phyloP scores from a whole-genome alignment of 2,113 vertebrate genomes.

The Hydrolagus affinis region DNA sequence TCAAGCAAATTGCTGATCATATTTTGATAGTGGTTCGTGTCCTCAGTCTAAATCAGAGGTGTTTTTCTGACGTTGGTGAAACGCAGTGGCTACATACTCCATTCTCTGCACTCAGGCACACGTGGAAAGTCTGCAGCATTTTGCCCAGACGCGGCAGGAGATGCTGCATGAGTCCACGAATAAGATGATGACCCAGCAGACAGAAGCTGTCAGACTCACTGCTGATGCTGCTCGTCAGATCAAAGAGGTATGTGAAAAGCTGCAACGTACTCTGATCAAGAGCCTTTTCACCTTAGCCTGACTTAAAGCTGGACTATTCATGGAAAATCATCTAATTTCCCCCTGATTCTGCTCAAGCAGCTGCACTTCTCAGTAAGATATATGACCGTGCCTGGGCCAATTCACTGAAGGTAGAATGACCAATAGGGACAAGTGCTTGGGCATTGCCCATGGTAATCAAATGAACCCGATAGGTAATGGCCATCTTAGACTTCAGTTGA shows the following conservation, averaged over 20 bases:
- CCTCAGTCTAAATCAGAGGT: background rate
- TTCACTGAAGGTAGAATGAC: no score
- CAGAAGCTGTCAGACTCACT: conserved; percentile 58
- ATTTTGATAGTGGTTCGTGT: background rate
- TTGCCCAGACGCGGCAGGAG: conserved; percentile 61
- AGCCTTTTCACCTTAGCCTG: background rate
- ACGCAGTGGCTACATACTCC: no score
- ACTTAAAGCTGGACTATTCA: background rate
- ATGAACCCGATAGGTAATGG: no score
- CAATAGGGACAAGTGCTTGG: no score
- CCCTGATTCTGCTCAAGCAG: no score
- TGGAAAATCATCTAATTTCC: no score
- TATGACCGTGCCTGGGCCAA: no score
- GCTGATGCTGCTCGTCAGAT: conserved; percentile 66
- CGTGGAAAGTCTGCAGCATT: conserved; percentile 66
- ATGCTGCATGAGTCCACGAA: conserved; percentile 59
- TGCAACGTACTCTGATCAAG: no score
- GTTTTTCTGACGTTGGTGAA: background rate
- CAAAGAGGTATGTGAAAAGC: conserved; percentile 57
- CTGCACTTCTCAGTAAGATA: no score
- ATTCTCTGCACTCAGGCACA: conserved; percentile 54
- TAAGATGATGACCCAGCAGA: conserved; percentile 72
- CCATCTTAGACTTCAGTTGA: no score
- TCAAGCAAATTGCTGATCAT: background rate
- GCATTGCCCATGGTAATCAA: no score